These are phyloP conservation scores for Callorhinus ursinus DNA, from an alignment of 2,113 vertebrate genomes.

Conservation along the genomic window DNA sequence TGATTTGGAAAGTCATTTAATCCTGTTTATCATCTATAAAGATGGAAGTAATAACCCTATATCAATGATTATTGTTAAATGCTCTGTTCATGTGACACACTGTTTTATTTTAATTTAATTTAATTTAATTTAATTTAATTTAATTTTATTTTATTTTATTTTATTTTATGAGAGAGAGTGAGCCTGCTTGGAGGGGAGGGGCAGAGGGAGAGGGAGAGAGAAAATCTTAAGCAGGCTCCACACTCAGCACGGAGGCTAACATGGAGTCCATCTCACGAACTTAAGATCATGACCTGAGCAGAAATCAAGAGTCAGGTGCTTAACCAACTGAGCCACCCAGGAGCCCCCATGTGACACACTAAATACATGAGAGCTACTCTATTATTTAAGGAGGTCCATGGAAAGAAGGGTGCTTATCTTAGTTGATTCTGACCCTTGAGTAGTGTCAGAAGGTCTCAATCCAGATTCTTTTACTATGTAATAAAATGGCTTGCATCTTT, in stretches of 20 bases:
- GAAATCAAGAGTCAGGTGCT: neutral
- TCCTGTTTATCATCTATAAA: neutral
- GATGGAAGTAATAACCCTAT: neutral
- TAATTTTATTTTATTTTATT: neutral
- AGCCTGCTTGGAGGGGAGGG: neutral
- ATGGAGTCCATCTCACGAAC: neutral
- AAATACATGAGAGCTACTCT: neutral
- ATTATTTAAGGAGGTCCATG: neutral
- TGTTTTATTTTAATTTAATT: no score
- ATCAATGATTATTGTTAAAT: neutral
- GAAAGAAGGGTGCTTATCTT: neutral
- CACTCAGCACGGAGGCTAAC: neutral
- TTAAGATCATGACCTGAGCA: neutral
- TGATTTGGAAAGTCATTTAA: neutral
- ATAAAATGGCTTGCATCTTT: neutral
- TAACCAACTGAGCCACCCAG: neutral
- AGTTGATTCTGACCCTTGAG: neutral
- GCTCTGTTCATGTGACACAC: neutral
- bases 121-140: neutral
- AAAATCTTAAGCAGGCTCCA: neutral
- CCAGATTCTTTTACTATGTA: neutral
- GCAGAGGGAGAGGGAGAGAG: neutral
- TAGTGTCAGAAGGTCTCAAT: neutral
- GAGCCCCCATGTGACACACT: neutral
- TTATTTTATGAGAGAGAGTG: neutral